Base-by-base conservation (phyloP, 2,797 vertebrate genomes). In the Poecilia wingei region DNA sequence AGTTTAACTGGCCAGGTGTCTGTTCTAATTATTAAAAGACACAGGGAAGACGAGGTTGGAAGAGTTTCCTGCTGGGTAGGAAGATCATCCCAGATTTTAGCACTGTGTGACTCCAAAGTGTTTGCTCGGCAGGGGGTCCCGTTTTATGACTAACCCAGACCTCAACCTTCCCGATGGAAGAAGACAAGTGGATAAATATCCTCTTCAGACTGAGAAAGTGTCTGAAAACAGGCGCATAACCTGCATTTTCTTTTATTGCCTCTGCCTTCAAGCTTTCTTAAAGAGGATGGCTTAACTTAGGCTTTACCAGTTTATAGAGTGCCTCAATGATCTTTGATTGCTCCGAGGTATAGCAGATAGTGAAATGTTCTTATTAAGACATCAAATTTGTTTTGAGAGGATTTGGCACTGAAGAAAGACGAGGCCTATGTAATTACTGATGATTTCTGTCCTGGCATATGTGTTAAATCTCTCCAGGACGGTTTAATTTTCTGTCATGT, bases 71-170 rank as follows among this genome's bases (percentile, higher is more conserved):
- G 89, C 86, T 88, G 90, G 25, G 78, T 74, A 22, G 82, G 84
- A 80, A 85, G 89, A 91, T 94, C 88, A 92, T 91, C 86, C 81
- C 77, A 86, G 91, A 91, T 89, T 90, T 93, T 31, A 72, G 77
- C 76, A 0, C 86, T 66, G 57, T 39, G 25, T 72, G 87, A 84
- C 78, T 83, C 81, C 85, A 79, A 76, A 87, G 87, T 87, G 77
- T 88, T 82, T 31, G 6, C 83, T 72, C 85, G 72, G 69, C 84
- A 76, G 84, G 85, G 75, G 84, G 74, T 59, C 82, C 80, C 46
- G 78, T 78, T 79, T 45, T 72, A 45, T 74, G 78, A 78, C 74
- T 80, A 82, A 91, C 85, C 86, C 89, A 68, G 64, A 82, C 84
- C 82, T 51, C 75, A 83, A 72, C 77, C 75, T 84, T 83, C 72